A percentile compares a stretch with the other conserved stretches of the same genome.
These are phyloP conservation scores for Nerophis lumbriciformis DNA, from an alignment of 2,113 vertebrate species.

Conservation along the genomic window DNA sequence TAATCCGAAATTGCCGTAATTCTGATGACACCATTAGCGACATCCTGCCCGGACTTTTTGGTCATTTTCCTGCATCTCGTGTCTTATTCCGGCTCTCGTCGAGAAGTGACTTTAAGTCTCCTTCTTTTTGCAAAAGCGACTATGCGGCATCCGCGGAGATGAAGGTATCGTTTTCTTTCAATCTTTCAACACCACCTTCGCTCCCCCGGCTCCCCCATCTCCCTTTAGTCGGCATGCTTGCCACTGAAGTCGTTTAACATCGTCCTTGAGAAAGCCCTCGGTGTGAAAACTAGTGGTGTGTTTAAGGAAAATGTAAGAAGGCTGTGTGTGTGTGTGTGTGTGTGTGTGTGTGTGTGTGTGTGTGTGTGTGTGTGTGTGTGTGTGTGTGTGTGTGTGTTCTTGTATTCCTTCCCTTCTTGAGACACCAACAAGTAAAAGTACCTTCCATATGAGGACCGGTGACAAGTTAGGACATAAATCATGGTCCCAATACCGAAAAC, in stretches of 20 bases:
- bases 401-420: too few species aligned
- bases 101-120: constrained; percentile 46
- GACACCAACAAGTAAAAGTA: too few species aligned
- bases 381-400: too few species aligned
- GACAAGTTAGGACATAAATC: too few species aligned
- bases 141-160: constrained; percentile 62
- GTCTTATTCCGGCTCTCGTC: constrained; percentile 21
- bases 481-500: too few species aligned
- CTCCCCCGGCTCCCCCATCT: constrained; percentile 56
- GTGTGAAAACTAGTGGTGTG: constrained; percentile 97
- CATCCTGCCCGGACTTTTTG: constrained; percentile 43
- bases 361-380: too few species aligned
- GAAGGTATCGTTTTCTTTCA: constrained; percentile 66
- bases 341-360: constrained; percentile 67
- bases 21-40: constrained; percentile 63
- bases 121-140: constrained; percentile 31
- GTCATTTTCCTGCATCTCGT: constrained; percentile 34
- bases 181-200: constrained; percentile 31
- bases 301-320: constrained; percentile 95
- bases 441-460: too few species aligned
- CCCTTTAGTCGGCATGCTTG: constrained; percentile 85
- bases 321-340: constrained; percentile 79
- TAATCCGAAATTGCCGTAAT: constrained; percentile 66
- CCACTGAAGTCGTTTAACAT: constrained; percentile 95
- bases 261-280: constrained; percentile 98